Evolutionary conservation across 2,113 vertebrate genomes (phyloP).

Genomic region (Oncorhynchus keta): DNA sequence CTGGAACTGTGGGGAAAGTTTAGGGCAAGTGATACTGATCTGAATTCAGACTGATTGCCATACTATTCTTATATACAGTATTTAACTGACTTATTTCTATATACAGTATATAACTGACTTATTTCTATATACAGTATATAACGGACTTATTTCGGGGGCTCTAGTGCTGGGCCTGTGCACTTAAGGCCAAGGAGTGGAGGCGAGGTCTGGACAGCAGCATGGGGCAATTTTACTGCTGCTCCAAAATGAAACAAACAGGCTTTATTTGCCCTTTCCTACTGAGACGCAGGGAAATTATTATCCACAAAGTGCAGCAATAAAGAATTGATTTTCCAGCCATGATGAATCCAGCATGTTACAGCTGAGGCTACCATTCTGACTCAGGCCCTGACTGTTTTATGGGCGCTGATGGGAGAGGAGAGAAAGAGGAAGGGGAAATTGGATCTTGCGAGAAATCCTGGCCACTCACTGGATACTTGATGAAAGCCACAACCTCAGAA

Average conservation of each 20-base stretch:
- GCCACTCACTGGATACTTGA: slow-evolving; percentile 48
- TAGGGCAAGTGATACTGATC: slow-evolving; percentile 17
- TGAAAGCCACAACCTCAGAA: slow-evolving; percentile 58
- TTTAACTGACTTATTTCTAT: slow-evolving; percentile 38
- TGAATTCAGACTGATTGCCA: slow-evolving; percentile 36
- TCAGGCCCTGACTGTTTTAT: slow-evolving; percentile 37
- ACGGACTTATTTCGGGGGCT: slow-evolving; percentile 30
- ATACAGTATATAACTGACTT: slow-evolving; percentile 37
- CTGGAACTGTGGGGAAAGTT: slow-evolving; percentile 15
- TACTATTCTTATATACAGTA: slow-evolving; percentile 21
- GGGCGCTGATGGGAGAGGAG: slow-evolving; percentile 32
- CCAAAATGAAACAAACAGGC: slow-evolving; percentile 58
- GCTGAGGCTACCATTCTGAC: slow-evolving; percentile 63
- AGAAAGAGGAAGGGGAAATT: slow-evolving; percentile 51
- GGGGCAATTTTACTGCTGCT: slow-evolving; percentile 55
- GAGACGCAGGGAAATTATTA: slow-evolving; percentile 66
- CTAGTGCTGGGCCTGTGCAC: slow-evolving; percentile 13
- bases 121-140: slow-evolving; percentile 27
- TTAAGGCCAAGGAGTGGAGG: slow-evolving; percentile 26
- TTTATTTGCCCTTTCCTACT: slow-evolving; percentile 64
- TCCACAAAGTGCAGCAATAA: slow-evolving; percentile 65
- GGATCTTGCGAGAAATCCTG: slow-evolving; percentile 51
- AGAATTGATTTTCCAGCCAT: slow-evolving; percentile 63
- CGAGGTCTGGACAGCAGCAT: slow-evolving; percentile 31
- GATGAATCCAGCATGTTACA: slow-evolving; percentile 70